These are phyloP conservation scores for Crenichthys baileyi DNA, from an alignment of 2,797 vertebrate genomes.

Conservation along the genomic window DNA sequence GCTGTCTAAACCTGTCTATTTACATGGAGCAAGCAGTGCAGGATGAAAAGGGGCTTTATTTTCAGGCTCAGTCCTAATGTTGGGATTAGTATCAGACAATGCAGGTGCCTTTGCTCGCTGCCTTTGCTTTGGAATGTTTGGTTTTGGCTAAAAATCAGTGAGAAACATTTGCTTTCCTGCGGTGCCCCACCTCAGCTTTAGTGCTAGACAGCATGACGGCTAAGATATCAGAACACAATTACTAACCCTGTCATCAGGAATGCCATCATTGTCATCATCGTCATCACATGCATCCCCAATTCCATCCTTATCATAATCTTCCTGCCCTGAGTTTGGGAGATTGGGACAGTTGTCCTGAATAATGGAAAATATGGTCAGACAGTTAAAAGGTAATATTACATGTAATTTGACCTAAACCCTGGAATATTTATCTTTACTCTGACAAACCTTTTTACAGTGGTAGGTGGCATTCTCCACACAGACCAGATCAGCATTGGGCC, in stretches of 20 bases:
- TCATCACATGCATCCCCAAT: constrained; percentile 94
- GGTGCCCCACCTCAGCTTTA: constrained; percentile 9
- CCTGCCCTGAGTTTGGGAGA: constrained; percentile 97
- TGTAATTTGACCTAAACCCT: background rate
- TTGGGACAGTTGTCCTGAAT: constrained; percentile 96
- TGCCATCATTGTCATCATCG: constrained; percentile 94
- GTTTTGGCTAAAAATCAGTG: constrained; percentile 65
- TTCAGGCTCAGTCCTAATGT: constrained; percentile 64
- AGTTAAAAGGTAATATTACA: background rate
- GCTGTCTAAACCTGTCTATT: constrained; percentile 48
- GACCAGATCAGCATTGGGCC: constrained; percentile 93
- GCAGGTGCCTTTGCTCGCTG: constrained; percentile 60
- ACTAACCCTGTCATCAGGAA: constrained; percentile 92
- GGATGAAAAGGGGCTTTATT: constrained; percentile 72
- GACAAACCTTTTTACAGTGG: constrained; percentile 93
- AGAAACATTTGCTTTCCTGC: constrained; percentile 72
- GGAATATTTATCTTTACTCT: constrained; percentile 10
- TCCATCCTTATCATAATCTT: constrained; percentile 97
- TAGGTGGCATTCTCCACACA: constrained; percentile 98
- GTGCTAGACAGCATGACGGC: constrained; percentile 58
- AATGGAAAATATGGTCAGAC: constrained; percentile 18
- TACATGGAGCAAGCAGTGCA: constrained; percentile 30
- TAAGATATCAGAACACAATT: constrained; percentile 33
- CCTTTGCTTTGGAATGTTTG: constrained; percentile 73
- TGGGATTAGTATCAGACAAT: constrained; percentile 68